Evolutionary conservation across 2,797 vertebrate species (phyloP), one percentile per base, ranked within the genome.

Genomic region (Enteromius fasciolatus): DNA sequence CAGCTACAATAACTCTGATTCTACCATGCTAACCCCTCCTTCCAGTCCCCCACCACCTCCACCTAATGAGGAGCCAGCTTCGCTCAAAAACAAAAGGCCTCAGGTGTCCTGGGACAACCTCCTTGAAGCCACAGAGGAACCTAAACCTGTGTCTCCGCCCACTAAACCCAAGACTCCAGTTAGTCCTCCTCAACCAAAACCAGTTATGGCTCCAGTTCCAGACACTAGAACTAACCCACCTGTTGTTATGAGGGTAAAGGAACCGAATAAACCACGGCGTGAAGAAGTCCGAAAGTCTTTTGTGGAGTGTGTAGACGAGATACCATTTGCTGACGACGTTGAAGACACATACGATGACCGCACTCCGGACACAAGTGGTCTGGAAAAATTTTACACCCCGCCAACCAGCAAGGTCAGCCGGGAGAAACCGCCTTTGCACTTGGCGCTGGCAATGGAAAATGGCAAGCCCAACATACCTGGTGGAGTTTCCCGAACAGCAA

Each of bases 1-100:
- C 87, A 95, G 95, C 92, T 96, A 95, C 86, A 97, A 95, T 89
- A 97, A 95, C 5, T 97, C 97, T 0, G 97, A 99, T 87, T 98
- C 97, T 6, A 92, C 95, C 69, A 96, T 99, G 97, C 95, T 99
- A 61, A 99, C 98, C 0, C 98, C 98, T 0, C 98, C 98, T 0
- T 98, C 98, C 14, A 99, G 97, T 89, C 98, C 98, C 0, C 98
- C 98, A 0, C 97, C 98, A 0, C 97, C 97, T 3, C 98, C 97
- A 28, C 93, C 93, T 15, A 94, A 95, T 1, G 97, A 99, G 92
- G 97, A 98, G 59, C 98, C 98, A 0, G 98, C 98, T 1, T 94
- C 96, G 8, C 89, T 97, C 48, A 89, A 89, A 1, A 94, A 93
- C 88, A 96, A 94, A 90, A 95, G 91, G 14, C 89, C 90, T 84